phyloP scores from a whole-genome alignment of 2,113 vertebrate species.

The Rhinolophus sinicus region DNA sequence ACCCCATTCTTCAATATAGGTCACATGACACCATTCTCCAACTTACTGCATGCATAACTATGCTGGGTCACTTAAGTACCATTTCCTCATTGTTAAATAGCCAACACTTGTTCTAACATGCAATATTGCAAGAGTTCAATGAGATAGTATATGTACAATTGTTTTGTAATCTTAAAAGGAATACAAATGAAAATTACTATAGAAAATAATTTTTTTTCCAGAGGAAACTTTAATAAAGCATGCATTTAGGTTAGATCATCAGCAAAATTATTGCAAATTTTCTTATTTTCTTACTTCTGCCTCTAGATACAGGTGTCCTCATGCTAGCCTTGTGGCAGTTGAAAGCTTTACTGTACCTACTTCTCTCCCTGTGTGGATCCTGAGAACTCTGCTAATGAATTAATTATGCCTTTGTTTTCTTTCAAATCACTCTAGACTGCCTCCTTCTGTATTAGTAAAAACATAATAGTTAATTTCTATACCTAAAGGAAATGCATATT shows the following conservation, averaged over 20 bases:
- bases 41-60: neutral
- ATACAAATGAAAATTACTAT: neutral
- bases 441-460: neutral
- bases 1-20: neutral
- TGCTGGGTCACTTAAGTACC: neutral
- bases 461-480: constrained; percentile 19
- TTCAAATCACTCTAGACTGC: neutral
- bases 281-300: neutral
- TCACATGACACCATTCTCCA: neutral
- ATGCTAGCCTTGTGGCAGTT: neutral
- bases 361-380: neutral
- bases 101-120: neutral
- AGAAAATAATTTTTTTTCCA: neutral
- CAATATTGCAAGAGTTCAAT: neutral
- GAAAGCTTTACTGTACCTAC: neutral
- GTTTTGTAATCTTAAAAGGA: neutral
- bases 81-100: neutral
- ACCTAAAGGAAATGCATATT: neutral
- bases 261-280: neutral
- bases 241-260: neutral
- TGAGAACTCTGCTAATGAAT: neutral
- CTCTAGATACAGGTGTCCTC: neutral
- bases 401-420: neutral
- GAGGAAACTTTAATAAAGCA: neutral
- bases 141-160: neutral